phyloP scores from a whole-genome alignment of 2,797 vertebrate species.

The Hybognathus amarus region DNA sequence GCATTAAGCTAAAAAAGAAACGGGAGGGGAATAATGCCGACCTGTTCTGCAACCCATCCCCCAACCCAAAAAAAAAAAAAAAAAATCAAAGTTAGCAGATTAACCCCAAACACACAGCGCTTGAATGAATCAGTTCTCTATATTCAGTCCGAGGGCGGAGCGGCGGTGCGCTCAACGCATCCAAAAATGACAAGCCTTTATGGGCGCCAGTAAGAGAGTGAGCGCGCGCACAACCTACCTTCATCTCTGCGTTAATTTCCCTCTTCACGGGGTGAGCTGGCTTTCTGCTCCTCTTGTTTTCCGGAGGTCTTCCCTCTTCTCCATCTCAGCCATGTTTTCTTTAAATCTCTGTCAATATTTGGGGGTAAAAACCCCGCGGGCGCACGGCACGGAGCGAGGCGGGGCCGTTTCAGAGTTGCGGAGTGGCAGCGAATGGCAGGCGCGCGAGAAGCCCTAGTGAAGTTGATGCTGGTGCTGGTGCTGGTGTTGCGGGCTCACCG shows the following conservation, averaged over 20 bases:
- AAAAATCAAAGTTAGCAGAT: slow-evolving; percentile 76
- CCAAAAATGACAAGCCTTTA: slow-evolving; percentile 80
- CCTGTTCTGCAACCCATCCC: slow-evolving; percentile 42
- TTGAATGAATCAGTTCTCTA: slow-evolving; percentile 73
- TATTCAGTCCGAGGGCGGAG: slow-evolving; percentile 78
- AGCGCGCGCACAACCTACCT: slow-evolving; percentile 80
- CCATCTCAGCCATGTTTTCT: slow-evolving; percentile 98
- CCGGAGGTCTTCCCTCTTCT: slow-evolving; percentile 99
- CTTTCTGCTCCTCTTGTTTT: slow-evolving; percentile 98
- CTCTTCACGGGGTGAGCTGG: slow-evolving; percentile 98
- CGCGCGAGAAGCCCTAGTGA: slow-evolving; percentile 73
- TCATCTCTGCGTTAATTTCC: slow-evolving; percentile 99
- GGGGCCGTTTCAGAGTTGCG: slow-evolving; percentile 74
- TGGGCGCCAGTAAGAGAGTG: slow-evolving; percentile 68
- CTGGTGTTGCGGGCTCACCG: slow-evolving; percentile 70
- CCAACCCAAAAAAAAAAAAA: slow-evolving; percentile 5
- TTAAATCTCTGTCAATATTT: slow-evolving; percentile 93
- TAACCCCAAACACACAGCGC: slow-evolving; percentile 69
- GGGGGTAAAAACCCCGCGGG: slow-evolving; percentile 74
- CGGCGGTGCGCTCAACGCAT: slow-evolving; percentile 75
- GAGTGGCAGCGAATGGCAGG: slow-evolving; percentile 72
- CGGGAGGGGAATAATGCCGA: slow-evolving; percentile 62
- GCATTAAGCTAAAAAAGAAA: slow-evolving; percentile 33
- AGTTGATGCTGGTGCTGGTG: slow-evolving; percentile 68
- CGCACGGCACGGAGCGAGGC: slow-evolving; percentile 52